Percentiles rank a stretch among this genome's conserved stretches.
These are phyloP conservation scores for Strix aluco DNA, from an alignment of 2,113 vertebrate genomes.

Conservation along the genomic window DNA sequence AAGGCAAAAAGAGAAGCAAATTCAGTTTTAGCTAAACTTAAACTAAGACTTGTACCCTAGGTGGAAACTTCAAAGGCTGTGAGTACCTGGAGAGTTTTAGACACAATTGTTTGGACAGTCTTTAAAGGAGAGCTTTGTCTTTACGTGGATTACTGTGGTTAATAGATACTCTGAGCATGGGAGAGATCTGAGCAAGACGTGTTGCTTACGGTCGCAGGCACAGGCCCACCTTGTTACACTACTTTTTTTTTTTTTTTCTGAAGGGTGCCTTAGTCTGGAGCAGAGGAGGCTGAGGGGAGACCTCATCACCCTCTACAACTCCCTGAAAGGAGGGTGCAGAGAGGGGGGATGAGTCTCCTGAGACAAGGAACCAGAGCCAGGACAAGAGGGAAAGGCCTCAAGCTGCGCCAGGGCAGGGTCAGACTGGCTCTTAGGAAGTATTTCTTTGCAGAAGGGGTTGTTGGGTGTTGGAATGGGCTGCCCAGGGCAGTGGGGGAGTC, in stretches of 20 bases:
- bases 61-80: neutral
- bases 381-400: no score
- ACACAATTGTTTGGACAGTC: neutral
- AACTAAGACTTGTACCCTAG: neutral
- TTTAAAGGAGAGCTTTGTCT: neutral
- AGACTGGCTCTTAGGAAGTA: no score
- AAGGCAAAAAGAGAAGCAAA: neutral
- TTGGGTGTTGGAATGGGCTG: no score
- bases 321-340: no score
- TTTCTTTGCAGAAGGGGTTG: no score
- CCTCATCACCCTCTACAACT: no score
- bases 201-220: neutral
- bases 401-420: no score
- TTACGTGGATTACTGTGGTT: neutral
- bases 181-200: neutral
- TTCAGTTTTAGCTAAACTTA: neutral
- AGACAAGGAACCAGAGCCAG: no score
- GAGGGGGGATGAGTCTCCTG: no score
- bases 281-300: no score
- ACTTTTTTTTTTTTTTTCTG: neutral
- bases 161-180: neutral
- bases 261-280: neutral
- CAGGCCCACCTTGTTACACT: neutral
- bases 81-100: neutral
- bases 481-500: no score